phyloP scores from a whole-genome alignment of 2,113 vertebrate genomes.

The Calonectris borealis region DNA sequence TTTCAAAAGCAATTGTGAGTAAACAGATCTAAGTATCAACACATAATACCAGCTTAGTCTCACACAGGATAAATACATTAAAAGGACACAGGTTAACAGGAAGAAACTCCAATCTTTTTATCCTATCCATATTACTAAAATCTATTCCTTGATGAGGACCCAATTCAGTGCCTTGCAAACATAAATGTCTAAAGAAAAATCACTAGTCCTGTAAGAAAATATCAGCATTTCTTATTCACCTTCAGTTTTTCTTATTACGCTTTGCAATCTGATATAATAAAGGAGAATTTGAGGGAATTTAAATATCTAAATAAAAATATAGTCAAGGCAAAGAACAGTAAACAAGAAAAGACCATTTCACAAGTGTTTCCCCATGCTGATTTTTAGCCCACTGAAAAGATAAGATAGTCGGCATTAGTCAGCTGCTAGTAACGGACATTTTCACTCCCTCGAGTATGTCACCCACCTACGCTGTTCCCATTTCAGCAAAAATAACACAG shows the following conservation, averaged over 20 bases:
- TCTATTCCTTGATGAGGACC: not conserved
- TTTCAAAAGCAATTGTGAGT: not conserved
- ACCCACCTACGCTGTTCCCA: not conserved
- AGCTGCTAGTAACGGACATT: not conserved
- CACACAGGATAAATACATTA: not conserved
- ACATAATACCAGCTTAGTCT: not conserved
- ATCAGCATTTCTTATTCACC: not conserved
- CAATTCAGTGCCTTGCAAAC: not conserved
- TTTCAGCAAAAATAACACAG: not conserved
- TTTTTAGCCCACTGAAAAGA: not conserved
- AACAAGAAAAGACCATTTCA: not conserved
- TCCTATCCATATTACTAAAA: not conserved
- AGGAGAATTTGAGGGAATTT: not conserved
- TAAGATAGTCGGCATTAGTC: not conserved
- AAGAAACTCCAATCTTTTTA: not conserved
- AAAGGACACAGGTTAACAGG: not conserved
- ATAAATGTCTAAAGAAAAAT: not conserved
- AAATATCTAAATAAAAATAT: not conserved
- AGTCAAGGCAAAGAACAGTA: not conserved
- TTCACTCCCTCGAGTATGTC: not conserved
- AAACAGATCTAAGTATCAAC: not conserved
- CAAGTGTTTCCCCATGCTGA: not conserved
- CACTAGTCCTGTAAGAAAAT: not conserved
- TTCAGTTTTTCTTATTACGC: not conserved
- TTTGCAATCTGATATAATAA: not conserved